Evolutionary conservation across 2,797 vertebrate genomes (phyloP).

Genomic region (Acomys russatus): DNA sequence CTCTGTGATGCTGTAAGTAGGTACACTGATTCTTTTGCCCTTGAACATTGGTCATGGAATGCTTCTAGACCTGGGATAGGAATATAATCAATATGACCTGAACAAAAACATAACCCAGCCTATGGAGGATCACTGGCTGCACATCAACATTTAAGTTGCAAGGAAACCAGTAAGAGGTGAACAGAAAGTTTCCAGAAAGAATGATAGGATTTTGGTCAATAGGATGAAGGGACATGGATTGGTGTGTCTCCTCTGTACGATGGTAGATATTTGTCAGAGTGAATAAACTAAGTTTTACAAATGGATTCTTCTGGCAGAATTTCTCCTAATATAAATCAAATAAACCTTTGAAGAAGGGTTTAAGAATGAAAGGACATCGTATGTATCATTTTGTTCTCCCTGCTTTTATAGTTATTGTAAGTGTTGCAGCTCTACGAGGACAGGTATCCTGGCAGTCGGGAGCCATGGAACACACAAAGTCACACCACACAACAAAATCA

Average conservation of each 20-base stretch:
- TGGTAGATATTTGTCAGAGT: background rate
- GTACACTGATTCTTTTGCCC: background rate
- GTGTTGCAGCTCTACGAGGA: too few species aligned
- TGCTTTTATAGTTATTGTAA: constrained; percentile 37
- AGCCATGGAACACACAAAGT: too few species aligned
- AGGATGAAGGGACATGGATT: background rate
- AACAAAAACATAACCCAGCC: background rate
- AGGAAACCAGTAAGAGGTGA: background rate
- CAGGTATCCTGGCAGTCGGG: too few species aligned
- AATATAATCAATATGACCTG: background rate
- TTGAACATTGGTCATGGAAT: background rate
- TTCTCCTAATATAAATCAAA: constrained; percentile 28
- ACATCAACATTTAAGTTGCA: constrained; percentile 23
- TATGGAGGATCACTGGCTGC: background rate
- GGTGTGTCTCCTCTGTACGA: background rate
- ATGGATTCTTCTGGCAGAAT: constrained; percentile 57
- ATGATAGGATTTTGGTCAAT: background rate
- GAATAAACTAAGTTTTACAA: constrained; percentile 51
- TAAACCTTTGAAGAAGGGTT: constrained; percentile 63
- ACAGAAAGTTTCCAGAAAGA: background rate
- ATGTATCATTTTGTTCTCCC: constrained; percentile 69
- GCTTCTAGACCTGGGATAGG: background rate
- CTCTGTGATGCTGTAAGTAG: background rate
- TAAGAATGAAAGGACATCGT: constrained; percentile 47
- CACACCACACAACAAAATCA: too few species aligned